Evolutionary conservation across 2,888 invertebrate genomes (phyloP).

Genomic region (Polyploca ridens): DNA sequence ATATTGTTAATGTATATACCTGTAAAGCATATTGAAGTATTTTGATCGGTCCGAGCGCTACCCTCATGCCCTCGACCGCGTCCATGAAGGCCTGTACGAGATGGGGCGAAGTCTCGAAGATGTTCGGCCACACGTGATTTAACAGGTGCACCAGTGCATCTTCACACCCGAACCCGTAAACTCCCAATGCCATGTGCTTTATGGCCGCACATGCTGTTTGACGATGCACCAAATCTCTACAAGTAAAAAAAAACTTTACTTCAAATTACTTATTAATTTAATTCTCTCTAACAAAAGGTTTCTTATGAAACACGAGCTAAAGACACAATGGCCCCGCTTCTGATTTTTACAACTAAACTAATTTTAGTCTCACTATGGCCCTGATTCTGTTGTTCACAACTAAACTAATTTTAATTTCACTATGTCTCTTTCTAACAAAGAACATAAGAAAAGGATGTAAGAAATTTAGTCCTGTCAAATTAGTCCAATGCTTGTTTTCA

Average conservation of each 20-base stretch:
- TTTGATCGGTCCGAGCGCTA: conserved; percentile 98
- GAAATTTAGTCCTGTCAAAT: no score
- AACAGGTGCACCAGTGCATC: conserved; percentile 98
- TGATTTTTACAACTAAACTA: no score
- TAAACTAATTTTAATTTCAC: no score
- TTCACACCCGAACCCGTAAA: conserved; percentile 99
- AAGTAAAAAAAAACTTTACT: conserved; percentile 14
- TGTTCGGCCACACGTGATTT: conserved; percentile 99
- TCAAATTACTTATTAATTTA: neutral
- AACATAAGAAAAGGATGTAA: no score
- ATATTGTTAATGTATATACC: conserved; percentile 77
- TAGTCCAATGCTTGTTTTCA: no score
- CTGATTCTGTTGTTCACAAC: no score
- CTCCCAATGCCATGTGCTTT: conserved; percentile 99
- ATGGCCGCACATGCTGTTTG: conserved; percentile 99
- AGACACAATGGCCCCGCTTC: no score
- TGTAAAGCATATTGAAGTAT: conserved; percentile 98
- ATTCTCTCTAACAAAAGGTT: no score
- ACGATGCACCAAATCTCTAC: conserved; percentile 97
- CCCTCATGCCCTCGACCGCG: conserved; percentile 98
- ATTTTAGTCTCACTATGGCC: no score
- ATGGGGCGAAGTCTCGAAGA: conserved; percentile 99
- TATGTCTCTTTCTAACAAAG: no score
- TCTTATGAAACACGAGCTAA: no score
- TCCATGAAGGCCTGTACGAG: conserved; percentile 99